Percentiles rank a stretch among this genome's conserved stretches.
phyloP scores from a whole-genome alignment of 1,140 invertebrate species.

The Aphidius gifuensis region DNA sequence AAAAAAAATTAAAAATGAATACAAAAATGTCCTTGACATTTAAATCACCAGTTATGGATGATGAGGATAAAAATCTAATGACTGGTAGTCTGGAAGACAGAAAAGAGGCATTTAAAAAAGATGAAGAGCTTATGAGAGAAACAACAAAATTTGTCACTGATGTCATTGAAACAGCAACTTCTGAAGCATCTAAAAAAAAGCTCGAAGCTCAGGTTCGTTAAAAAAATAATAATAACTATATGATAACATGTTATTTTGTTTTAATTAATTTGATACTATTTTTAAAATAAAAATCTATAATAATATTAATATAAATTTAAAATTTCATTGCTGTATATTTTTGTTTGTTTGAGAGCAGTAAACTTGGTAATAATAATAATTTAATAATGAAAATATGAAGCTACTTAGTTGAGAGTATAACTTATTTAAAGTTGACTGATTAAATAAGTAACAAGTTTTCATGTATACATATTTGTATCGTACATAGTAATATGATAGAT shows the following conservation, averaged over 20 bases:
- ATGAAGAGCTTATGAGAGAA: slow-evolving; percentile 51
- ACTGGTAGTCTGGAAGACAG: slow-evolving; percentile 43
- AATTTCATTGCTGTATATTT: no score
- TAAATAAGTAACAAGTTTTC: no score
- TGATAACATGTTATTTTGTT: neutral
- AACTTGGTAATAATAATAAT: no score
- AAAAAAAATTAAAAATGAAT: slow-evolving; percentile 25
- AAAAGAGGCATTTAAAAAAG: slow-evolving; percentile 50
- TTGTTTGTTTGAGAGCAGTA: no score
- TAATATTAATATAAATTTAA: no score
- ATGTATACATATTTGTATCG: no score
- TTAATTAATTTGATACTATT: slow-evolving; percentile 7
- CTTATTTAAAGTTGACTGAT: no score
- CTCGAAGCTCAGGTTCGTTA: slow-evolving; percentile 39
- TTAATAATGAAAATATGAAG: no score
- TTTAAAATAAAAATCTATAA: no score
- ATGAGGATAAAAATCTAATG: slow-evolving; percentile 41
- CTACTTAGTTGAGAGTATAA: no score
- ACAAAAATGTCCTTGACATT: slow-evolving; percentile 36
- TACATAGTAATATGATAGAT: no score
- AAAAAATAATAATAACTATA: neutral
- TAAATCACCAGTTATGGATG: slow-evolving; percentile 39
- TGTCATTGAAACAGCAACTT: slow-evolving; percentile 47
- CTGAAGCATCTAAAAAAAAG: slow-evolving; percentile 47
- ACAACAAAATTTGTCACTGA: slow-evolving; percentile 49